These are phyloP conservation scores for Conus betulinus DNA, from an alignment of 1,140 invertebrate genomes.

Conservation along the genomic window DNA sequence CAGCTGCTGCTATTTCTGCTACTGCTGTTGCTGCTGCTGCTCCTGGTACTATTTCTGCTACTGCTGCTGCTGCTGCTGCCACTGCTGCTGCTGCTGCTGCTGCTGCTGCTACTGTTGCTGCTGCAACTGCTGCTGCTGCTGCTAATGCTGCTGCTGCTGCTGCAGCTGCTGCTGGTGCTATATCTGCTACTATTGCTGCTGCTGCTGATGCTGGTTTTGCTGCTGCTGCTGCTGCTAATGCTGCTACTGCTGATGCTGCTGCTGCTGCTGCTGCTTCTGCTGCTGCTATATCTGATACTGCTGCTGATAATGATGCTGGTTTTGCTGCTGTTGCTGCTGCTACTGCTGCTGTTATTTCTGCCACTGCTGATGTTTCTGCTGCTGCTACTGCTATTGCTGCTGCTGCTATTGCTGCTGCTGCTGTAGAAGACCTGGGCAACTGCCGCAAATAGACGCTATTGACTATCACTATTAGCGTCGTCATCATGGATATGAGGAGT, in stretches of 20 bases:
- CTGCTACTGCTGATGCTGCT: conserved; percentile 32
- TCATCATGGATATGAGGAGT: no score
- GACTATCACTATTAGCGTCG: no score
- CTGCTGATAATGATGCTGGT: no score
- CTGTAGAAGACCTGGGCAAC: background rate
- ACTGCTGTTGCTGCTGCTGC: no score
- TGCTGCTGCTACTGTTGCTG: background rate
- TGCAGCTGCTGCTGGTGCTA: conserved; percentile 17
- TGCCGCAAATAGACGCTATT: no score
- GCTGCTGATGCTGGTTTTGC: background rate
- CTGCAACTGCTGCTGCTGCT: background rate
- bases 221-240: background rate
- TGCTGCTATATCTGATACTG: background rate
- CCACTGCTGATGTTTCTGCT: background rate
- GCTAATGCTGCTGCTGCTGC: background rate
- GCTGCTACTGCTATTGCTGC: conserved; percentile 17
- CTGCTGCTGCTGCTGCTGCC: background rate
- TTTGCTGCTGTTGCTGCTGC: background rate
- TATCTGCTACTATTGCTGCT: conserved; percentile 33
- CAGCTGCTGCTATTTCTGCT: no score
- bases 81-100: conserved; percentile 11
- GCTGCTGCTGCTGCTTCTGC: conserved; percentile 15
- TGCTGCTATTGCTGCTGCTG: conserved; percentile 36
- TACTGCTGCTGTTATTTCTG: conserved; percentile 27
- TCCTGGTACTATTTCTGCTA: background rate